Evolutionary conservation across 2,797 vertebrate genomes (phyloP), one percentile per base, ranked within the genome.

Genomic region (Falco biarmicus): DNA sequence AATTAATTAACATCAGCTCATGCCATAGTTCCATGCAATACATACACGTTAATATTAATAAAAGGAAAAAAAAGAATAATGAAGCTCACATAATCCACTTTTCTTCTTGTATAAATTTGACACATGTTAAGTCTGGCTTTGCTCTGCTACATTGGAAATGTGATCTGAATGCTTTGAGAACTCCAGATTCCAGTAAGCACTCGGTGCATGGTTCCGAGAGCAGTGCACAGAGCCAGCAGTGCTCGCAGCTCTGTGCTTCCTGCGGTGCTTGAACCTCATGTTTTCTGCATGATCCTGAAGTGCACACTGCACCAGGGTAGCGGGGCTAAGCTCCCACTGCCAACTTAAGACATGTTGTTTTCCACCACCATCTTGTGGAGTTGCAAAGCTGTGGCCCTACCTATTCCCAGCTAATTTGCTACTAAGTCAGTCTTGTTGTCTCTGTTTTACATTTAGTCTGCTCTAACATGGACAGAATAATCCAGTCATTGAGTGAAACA

Each of bases 1-100:
- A 84, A 91, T 80, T 66, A 77, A 95, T 91, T 91, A 88, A 66
- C 63, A 81, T 53, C 54, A 88, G 31, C 48, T 94, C 32, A 76
- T 68, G 48, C 47, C 37, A 80, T 89, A 85, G 84, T 85, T 92
- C 86, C 57, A 76, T 50, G 68, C 57, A 74, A 85, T 60, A 64
- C 15, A 43, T 64, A 63, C 11, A 13, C 4, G 0, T 41, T 78
- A 59, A 20, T 79, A 93, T 56, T 60, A 87, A 76, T 81, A 75
- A 68, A 74, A 79, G 37, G 37, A 37, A 22, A 41, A 84, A 80
- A 92, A 80, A 78, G 7, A 87, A 68, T 75, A 86, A 92, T 45
- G 57, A 93, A 54, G 37, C 29, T 95, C 32, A 54, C n/a, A 59
- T 31, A 51, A 48, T 75, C 41, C n/a, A 12, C 60, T 29, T 89